Evolutionary conservation across 2,888 invertebrate species (phyloP).

Genomic region (Eristalis arbustorum): DNA sequence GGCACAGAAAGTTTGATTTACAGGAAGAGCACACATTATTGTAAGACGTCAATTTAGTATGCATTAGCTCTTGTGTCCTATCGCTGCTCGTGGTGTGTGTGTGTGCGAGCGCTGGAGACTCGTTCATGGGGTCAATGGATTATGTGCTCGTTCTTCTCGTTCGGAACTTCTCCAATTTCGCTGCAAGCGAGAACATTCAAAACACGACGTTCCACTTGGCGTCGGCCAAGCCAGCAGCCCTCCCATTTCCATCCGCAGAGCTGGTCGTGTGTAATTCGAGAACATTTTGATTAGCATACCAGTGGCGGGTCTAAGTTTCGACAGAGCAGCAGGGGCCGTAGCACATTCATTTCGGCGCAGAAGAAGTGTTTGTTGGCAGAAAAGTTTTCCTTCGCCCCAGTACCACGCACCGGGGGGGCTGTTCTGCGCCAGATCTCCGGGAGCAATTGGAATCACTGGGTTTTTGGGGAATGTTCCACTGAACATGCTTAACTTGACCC

Average conservation of each 20-base stretch:
- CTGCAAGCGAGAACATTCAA: constrained; percentile 6
- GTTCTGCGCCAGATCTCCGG: background rate
- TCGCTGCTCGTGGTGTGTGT: background rate
- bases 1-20: constrained; percentile 53
- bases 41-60: constrained; percentile 66
- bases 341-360: background rate
- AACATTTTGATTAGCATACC: constrained; percentile 47
- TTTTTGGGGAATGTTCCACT: background rate
- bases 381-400: background rate
- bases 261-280: constrained; percentile 29
- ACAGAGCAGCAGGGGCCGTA: background rate
- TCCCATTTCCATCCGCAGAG: background rate
- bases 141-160: background rate
- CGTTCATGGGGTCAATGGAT: constrained; percentile 59
- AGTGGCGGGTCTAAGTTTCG: background rate
- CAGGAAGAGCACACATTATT: constrained; percentile 57
- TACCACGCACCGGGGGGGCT: background rate
- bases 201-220: constrained; percentile 18
- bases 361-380: background rate
- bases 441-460: background rate
- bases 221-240: background rate
- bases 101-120: background rate
- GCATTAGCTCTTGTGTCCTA: constrained; percentile 44
- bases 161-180: constrained; percentile 23
- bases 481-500: background rate